A percentile compares a stretch with the other conserved stretches of the same genome.
Conservation (phyloP, 2,888 invertebrate genomes). For the Clunio marinus region DNA sequence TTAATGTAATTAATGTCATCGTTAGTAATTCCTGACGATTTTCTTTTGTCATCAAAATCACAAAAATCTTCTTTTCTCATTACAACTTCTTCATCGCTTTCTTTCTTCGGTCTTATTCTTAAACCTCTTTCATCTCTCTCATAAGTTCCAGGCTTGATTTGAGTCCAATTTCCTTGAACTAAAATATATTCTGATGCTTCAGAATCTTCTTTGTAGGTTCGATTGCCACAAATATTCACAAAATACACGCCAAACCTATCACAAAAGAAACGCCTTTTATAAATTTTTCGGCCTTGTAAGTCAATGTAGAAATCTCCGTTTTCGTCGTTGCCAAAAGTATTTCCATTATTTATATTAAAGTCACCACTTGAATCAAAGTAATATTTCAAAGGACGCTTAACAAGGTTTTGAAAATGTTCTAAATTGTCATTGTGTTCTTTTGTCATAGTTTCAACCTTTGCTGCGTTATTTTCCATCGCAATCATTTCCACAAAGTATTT, state of each 20-base stretch:
- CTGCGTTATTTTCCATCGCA: neutral
- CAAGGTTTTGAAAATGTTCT: neutral
- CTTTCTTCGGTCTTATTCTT: neutral
- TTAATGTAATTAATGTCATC: slow-evolving; percentile 31
- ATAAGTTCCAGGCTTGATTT: slow-evolving; percentile 16
- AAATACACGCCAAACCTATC: slow-evolving; percentile 6
- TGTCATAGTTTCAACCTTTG: neutral
- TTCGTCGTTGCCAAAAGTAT: neutral
- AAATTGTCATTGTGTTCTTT: neutral
- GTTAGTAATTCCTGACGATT: neutral
- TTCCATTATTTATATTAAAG: neutral
- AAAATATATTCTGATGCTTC: slow-evolving; percentile 21
- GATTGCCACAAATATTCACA: slow-evolving; percentile 10
- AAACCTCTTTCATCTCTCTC: slow-evolving; percentile 3
- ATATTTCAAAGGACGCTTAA: neutral
- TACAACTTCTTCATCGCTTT: neutral
- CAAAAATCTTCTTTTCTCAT: neutral
- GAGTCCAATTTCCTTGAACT: slow-evolving; percentile 12
- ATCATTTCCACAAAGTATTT: neutral
- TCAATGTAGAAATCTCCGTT: slow-evolving; percentile 28
- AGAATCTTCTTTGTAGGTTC: slow-evolving; percentile 16
- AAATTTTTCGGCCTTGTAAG: neutral
- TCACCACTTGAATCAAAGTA: neutral
- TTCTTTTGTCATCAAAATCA: neutral
- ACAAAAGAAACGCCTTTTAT: slow-evolving; percentile 24